Conservation (phyloP, 2,888 invertebrate species). For the Cataglyphis cursor region DNA sequence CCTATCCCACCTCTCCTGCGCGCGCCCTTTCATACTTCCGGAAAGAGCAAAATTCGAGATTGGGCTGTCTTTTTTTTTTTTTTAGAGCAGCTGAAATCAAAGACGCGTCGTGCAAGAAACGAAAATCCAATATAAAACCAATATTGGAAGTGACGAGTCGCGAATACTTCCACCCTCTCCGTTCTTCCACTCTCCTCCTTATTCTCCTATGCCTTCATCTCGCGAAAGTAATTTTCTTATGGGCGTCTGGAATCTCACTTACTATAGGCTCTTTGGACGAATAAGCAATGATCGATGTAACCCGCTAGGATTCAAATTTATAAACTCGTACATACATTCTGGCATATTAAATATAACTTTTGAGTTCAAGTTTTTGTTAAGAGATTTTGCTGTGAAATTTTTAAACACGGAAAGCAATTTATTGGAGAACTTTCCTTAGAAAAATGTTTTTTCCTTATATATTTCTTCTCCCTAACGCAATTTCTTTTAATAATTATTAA, state of each 20-base stretch:
- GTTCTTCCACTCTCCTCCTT: slow-evolving; percentile 8
- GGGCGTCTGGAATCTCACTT: slow-evolving; percentile 71
- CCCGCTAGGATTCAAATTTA: neutral
- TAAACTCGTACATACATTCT: neutral
- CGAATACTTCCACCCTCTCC: slow-evolving; percentile 48
- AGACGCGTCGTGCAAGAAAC: slow-evolving; percentile 56
- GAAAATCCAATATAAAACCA: slow-evolving; percentile 81
- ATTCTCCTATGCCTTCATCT: slow-evolving; percentile 2
- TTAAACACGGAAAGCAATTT: neutral
- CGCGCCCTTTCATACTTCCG: slow-evolving; percentile 41
- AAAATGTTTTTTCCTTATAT: neutral
- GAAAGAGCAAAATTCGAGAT: slow-evolving; percentile 20
- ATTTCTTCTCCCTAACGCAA: neutral
- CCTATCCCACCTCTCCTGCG: slow-evolving; percentile 34
- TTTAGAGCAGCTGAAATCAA: slow-evolving; percentile 40
- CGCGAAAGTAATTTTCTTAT: slow-evolving; percentile 80
- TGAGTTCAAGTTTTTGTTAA: neutral
- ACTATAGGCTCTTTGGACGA: neutral
- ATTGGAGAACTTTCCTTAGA: neutral
- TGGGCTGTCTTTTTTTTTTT: neutral
- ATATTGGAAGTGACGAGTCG: slow-evolving; percentile 78
- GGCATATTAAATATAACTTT: neutral
- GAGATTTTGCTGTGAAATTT: neutral
- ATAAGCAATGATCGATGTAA: slow-evolving; percentile 27
- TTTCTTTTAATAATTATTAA: slow-evolving; percentile 2